Evolutionary conservation across 2,888 invertebrate species (phyloP).

Genomic region (Nudaria mundana): DNA sequence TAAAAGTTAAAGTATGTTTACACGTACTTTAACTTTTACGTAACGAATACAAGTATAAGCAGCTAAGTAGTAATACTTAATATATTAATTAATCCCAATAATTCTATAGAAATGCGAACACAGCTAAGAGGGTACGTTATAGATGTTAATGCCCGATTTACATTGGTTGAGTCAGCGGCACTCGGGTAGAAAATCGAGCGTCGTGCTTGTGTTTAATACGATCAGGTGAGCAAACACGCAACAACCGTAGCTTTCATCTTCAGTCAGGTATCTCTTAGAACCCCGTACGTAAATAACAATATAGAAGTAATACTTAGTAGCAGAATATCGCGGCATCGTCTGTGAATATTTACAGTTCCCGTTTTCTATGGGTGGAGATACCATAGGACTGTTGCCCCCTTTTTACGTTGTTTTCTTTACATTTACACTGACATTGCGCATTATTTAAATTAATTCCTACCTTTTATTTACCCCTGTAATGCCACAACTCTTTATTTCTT

Average conservation of each 20-base stretch:
- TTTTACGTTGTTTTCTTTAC: too few species aligned
- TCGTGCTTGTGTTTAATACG: constrained; percentile 75
- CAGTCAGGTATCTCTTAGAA: constrained; percentile 64
- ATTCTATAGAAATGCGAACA: constrained; percentile 52
- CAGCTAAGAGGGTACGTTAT: constrained; percentile 63
- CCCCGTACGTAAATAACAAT: constrained; percentile 38
- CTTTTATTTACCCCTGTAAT: too few species aligned
- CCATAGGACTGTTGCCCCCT: too few species aligned
- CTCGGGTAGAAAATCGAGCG: constrained; percentile 72
- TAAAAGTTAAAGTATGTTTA: too few species aligned
- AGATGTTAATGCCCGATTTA: constrained; percentile 64
- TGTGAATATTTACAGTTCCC: constrained; percentile 11
- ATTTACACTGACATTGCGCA: too few species aligned
- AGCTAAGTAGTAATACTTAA: too few species aligned
- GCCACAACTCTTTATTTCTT: background rate
- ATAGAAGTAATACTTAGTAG: constrained; percentile 28
- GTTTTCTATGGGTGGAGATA: too few species aligned
- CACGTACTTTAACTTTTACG: constrained; percentile 14
- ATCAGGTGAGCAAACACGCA: constrained; percentile 77
- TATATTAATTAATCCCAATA: constrained; percentile 41
- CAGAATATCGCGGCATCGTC: constrained; percentile 19
- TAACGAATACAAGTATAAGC: constrained; percentile 16
- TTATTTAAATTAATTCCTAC: too few species aligned
- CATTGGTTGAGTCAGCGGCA: constrained; percentile 69
- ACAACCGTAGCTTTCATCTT: constrained; percentile 75